Conservation (phyloP, 2,888 invertebrate genomes). For the Hedychridium roseum region DNA sequence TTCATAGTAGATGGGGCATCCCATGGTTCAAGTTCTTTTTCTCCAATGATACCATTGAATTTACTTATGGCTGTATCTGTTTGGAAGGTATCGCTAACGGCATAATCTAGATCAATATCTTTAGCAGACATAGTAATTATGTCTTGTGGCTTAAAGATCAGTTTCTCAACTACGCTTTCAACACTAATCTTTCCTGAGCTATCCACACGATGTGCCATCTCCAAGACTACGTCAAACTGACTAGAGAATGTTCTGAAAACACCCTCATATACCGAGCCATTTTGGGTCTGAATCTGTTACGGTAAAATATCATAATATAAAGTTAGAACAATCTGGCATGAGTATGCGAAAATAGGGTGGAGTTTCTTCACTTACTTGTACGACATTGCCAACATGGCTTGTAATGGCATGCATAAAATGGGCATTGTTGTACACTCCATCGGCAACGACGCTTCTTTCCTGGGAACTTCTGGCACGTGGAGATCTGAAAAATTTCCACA, state of each 20-base stretch:
- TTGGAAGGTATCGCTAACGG: conserved; percentile 86
- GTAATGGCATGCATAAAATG: conserved; percentile 91
- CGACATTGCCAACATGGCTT: conserved; percentile 83
- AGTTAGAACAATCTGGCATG: no score
- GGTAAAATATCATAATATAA: conserved; percentile 9
- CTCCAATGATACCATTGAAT: conserved; percentile 80
- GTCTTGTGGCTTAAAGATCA: conserved; percentile 86
- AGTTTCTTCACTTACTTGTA: conserved; percentile 65
- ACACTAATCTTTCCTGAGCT: conserved; percentile 72
- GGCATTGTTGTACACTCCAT: conserved; percentile 90
- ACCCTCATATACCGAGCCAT: conserved; percentile 87
- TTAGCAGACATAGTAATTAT: conserved; percentile 83
- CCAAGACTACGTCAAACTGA: conserved; percentile 87
- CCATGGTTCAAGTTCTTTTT: conserved; percentile 92
- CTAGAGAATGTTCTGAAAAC: conserved; percentile 89
- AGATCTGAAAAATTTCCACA: conserved; percentile 65
- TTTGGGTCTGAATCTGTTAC: conserved; percentile 76
- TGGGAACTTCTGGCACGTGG: conserved; percentile 69
- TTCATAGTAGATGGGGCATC: conserved; percentile 69
- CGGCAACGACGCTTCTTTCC: conserved; percentile 73
- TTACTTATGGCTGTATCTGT: conserved; percentile 90
- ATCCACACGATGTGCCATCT: conserved; percentile 85
- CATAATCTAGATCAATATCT: conserved; percentile 89
- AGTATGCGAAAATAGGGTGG: neutral
- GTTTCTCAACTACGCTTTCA: conserved; percentile 78